A percentile compares a stretch with the other conserved stretches of the same genome.
Evolutionary conservation across 2,113 vertebrate species (phyloP).

Genomic region (Rhinolophus sinicus): DNA sequence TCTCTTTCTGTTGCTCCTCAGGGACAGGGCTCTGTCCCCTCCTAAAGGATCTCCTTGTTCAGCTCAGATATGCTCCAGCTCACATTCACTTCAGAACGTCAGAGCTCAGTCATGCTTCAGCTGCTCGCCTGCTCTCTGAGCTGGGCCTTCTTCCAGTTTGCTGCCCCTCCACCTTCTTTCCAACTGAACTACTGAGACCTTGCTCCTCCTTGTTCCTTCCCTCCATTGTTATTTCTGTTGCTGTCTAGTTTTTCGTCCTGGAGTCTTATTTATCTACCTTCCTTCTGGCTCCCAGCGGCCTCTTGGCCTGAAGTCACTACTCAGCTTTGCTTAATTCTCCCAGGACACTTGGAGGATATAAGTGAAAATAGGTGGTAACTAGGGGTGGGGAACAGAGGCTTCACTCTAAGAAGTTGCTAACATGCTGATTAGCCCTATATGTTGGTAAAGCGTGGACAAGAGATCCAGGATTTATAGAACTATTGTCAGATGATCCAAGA

Average conservation of each 20-base stretch:
- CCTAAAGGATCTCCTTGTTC: neutral
- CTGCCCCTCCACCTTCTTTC: neutral
- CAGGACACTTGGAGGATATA: neutral
- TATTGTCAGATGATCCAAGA: neutral
- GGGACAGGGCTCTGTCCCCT: neutral
- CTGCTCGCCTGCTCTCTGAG: neutral
- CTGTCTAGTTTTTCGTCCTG: conserved; percentile 3
- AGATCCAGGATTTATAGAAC: neutral
- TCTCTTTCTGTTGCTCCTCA: neutral
- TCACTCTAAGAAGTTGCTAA: neutral
- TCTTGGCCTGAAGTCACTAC: neutral
- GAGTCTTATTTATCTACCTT: conserved; percentile 63
- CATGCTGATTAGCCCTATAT: neutral
- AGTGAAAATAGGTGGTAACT: conserved; percentile 8
- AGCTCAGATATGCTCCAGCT: neutral
- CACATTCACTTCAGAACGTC: neutral
- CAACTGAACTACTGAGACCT: neutral
- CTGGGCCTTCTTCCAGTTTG: neutral
- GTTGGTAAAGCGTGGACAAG: neutral
- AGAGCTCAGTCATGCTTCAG: neutral
- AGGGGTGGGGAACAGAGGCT: neutral
- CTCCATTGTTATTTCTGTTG: neutral
- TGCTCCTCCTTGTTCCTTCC: neutral
- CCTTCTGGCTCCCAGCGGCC: neutral
- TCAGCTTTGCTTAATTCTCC: conserved; percentile 19